Evolutionary conservation across 2,113 vertebrate genomes (phyloP), one percentile per base, ranked within the genome.

Genomic region (Cephalopholis sonnerati): DNA sequence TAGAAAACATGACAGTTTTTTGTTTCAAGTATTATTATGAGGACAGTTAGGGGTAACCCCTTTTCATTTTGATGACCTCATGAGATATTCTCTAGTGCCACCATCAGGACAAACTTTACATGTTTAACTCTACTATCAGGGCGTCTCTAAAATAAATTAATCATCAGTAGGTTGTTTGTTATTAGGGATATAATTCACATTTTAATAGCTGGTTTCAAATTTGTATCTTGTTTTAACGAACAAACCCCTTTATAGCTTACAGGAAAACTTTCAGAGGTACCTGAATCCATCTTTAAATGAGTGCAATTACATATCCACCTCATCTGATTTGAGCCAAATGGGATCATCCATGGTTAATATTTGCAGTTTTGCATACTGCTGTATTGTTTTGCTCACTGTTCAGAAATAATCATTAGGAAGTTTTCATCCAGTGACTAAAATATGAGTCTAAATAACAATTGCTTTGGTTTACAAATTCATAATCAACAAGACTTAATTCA

Each of bases 401-500:
- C 62, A 64, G 58, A 36, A 24, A 3, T 18, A 53, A 51, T 70
- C 50, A 58, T 75, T 32, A 41, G 4, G 48, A 81, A 39, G 17
- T 4, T 57, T 81, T 76, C 39, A 76, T 2, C 20, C 54, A 62
- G 48, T 0, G 24, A 51, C 18, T 9, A 27, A 29, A 67, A 46
- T 0, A 71, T 5, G n/a, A 63, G 54, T 41, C 55, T 27, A 3
- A 51, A 39, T 29, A 41, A 29, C 67, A 46, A 51, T 17, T 46
- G 44, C 29, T 55, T 55, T 3, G 18, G 57, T 73, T 77, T 57
- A 27, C 17, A 74, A 77, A 86, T 24, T 67, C 32, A 54, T 51
- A 78, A 78, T 86, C 69, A 82, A n/a, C 57, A 3, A 32, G 36
- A 62, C n/a, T 5, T 2, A 67, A 61, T n/a, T n/a, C 50, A 44